A percentile compares a stretch with the other conserved stretches of the same genome.
Conservation (phyloP, 2,888 invertebrate genomes). For the Zootermopsis nevadensis region DNA sequence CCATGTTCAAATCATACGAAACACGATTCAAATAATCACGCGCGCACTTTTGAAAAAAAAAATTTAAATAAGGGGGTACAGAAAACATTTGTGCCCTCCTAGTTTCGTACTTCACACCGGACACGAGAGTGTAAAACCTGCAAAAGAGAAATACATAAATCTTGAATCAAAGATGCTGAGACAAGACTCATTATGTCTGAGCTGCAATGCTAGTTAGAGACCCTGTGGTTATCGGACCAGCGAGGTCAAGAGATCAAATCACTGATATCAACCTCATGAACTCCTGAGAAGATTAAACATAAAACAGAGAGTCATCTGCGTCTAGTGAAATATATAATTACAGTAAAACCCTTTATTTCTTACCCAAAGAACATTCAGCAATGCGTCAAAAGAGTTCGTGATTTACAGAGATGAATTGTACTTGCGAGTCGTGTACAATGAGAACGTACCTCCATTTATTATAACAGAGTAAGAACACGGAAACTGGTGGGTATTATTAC, state of each 20-base stretch:
- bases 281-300: neutral
- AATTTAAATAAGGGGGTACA: too few relatives aligned
- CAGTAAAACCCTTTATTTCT: neutral
- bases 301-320: neutral
- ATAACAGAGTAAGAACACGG: neutral
- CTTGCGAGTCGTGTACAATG: neutral
- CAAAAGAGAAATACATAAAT: neutral
- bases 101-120: too few relatives aligned
- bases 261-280: constrained; percentile 19
- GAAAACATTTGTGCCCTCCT: too few relatives aligned
- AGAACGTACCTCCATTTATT: neutral
- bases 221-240: neutral
- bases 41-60: too few relatives aligned
- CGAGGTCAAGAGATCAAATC: constrained; percentile 8
- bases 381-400: neutral
- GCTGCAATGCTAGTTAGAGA: neutral
- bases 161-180: neutral
- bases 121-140: neutral
- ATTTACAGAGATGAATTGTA: neutral
- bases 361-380: neutral
- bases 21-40: too few relatives aligned
- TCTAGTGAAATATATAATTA: neutral
- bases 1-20: neutral
- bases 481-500: neutral
- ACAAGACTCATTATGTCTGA: neutral